Evolutionary conservation across 2,888 invertebrate genomes (phyloP), one percentile per base, ranked within the genome.

Genomic region (Nowickia ferox): DNA sequence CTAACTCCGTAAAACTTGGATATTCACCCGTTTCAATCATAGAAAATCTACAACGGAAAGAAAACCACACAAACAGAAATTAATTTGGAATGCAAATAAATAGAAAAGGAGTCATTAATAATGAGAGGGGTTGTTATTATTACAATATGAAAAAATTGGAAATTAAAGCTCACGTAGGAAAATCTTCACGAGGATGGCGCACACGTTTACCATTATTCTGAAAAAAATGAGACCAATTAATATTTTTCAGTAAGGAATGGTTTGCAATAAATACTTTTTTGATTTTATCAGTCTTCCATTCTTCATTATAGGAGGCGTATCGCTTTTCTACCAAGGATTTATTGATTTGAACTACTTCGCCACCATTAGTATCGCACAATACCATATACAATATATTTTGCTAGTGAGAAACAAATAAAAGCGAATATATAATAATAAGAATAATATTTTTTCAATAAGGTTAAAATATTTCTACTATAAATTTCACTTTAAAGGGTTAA

Each of bases 11-110:
- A 76, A 90, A 89, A 38, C 88, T 88, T 19, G 91, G 90, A 89
- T 90, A 91, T 84, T 89, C 89, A 1, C 90, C 91, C 9, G 72
- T 84, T 87, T 91, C 91, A 82, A 91, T 87, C 90, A 90, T 90
- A 59, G 89, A 87, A 87, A 91, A 91, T 78, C 89, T 90, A 69
- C 9, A 61, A 80, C 61, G 9, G 10, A 17, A 30, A 57, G 65
- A 87, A 88, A 72, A 6, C 66, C 79, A 44, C 3, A 57, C 13
- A 68, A 57, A 61, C 8, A 38, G n/a, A 11, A 53, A 42, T n/a
- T 55, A 9, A 44, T 17, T 51, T 59, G 46, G 71, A 61, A 65
- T 13, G 17, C 4, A 6, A 38, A 42, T 19, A 17, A 8, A 48
- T 15, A n/a, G 17, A 42, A 11, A 17, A 51, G 15, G 1, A 30